Percentiles rank a stretch among this genome's conserved stretches.
Evolutionary conservation across 2,888 invertebrate species (phyloP).

Genomic region (Tenthredo mesomela): DNA sequence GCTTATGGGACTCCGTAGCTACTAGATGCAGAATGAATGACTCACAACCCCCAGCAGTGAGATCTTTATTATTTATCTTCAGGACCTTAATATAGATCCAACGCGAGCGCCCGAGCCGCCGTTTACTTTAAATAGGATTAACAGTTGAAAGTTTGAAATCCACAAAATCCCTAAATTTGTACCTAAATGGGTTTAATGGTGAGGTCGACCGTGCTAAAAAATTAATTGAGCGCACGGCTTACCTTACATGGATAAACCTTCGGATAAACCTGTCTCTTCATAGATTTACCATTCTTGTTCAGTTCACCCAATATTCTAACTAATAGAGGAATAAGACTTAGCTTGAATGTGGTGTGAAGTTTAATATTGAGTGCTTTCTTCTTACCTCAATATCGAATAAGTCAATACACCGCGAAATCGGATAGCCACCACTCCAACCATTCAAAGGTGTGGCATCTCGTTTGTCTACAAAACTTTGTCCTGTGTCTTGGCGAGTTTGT

Average conservation of each 20-base stretch:
- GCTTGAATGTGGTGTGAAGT: background rate
- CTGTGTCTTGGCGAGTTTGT: conserved; percentile 50
- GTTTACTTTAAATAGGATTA: conserved; percentile 24
- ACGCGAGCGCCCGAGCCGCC: background rate
- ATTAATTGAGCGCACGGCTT: conserved; percentile 31
- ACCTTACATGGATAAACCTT: conserved; percentile 12
- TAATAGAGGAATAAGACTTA: background rate
- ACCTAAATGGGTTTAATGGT: conserved; percentile 4
- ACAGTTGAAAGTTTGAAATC: conserved; percentile 42
- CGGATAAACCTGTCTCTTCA: conserved; percentile 27
- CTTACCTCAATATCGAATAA: background rate
- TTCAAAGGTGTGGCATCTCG: background rate
- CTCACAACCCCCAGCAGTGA: background rate
- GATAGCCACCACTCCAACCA: background rate
- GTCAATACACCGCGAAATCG: background rate
- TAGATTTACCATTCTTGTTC: conserved; percentile 32
- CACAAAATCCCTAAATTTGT: conserved; percentile 47
- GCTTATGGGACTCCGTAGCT: conserved; percentile 11
- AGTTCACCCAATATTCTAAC: background rate
- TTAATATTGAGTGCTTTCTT: background rate
- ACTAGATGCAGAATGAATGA: conserved; percentile 22
- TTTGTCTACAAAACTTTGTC: conserved; percentile 24
- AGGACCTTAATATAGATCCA: background rate
- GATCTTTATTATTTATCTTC: conserved; percentile 36
- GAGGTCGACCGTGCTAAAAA: conserved; percentile 36